phyloP scores from a whole-genome alignment of 1,140 invertebrate genomes.

The Drosophila burlai region DNA sequence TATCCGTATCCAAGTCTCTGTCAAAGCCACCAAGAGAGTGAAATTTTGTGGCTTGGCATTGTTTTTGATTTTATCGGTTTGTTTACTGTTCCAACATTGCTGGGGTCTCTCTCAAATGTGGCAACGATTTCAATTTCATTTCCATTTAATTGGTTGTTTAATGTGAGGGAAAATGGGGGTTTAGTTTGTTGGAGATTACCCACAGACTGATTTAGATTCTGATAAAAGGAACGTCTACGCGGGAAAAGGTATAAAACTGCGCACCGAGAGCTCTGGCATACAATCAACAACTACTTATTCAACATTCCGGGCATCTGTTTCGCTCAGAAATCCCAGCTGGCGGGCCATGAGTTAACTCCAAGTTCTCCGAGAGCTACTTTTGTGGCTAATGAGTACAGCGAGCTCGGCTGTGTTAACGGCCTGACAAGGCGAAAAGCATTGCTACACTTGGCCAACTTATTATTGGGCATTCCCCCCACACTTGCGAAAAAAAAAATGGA shows the following conservation, averaged over 20 bases:
- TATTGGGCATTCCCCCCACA: constrained; percentile 40
- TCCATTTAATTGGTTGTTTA: constrained; percentile 49
- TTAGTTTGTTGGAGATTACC: constrained; percentile 12
- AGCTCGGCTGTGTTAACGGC: constrained; percentile 26
- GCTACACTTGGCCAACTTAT: constrained; percentile 48
- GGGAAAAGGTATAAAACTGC: constrained; percentile 20
- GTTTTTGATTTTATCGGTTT: constrained; percentile 56
- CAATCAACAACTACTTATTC: constrained; percentile 3
- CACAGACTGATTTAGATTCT: not conserved
- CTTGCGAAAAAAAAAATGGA: not conserved
- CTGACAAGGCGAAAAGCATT: constrained; percentile 36
- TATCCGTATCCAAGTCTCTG: constrained; percentile 14
- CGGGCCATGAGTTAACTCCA: constrained; percentile 4
- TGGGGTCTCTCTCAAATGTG: constrained; percentile 30
- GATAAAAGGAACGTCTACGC: not conserved
- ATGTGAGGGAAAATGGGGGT: constrained; percentile 27
- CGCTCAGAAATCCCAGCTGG: constrained; percentile 22
- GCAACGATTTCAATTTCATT: constrained; percentile 58
- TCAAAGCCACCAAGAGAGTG: constrained; percentile 37
- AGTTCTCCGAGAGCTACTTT: constrained; percentile 35
- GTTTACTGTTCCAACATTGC: constrained; percentile 25
- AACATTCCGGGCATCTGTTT: constrained; percentile 27
- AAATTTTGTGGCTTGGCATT: constrained; percentile 46
- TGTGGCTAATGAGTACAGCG: constrained; percentile 34
- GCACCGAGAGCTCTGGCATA: not conserved